Base-by-base conservation (phyloP, 2,113 vertebrate genomes). In the Pholis gunnellus region DNA sequence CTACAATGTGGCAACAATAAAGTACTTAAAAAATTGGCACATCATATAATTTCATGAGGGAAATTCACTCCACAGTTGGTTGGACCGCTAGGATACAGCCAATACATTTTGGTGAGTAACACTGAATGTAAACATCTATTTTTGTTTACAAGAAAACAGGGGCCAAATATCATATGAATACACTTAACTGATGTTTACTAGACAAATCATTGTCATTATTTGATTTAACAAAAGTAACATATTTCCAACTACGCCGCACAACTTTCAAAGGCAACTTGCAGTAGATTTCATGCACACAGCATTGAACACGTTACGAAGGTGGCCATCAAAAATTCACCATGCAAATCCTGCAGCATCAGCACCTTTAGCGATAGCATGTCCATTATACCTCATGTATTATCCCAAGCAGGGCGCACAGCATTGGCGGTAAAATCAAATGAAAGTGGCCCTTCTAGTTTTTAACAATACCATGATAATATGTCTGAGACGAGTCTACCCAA, bases 391-490 rank as follows among this genome's bases (percentile, higher is more conserved):
- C 69, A 71, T 84, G 44, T 44, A 84, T 65, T 69, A 75, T 84
- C 31, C 52, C 54, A 13, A 54, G 63, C 54, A 81, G 9, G n/a
- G 36, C 72, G 72, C 8, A 4, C 27, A 79, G n/a, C 15, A 65
- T 48, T 54, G 31, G 44, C 6, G 0, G 15, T 56, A 2, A 66
- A 84, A 84, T 84, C 64, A 63, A 71, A 54, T 67, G 74, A 74
- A 75, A 90, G 29, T 69, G 25, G 25, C 82, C 48, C 56, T 56
- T 76, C n/a, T 57, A 44, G 13, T 79, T 79, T 90, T 76, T 13
- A 82, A 90, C 86, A 87, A 78, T 87, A 67, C 46, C 72, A 81
- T 29, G n/a, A 82, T 88, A 88, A 80, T 79, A 76, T 50, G 72
- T 83, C 74, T 78, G 71, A 81, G 68, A 75, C 61, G 64, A 83